These are phyloP conservation scores for Callinectes sapidus DNA, from an alignment of 2,888 invertebrate species.

Conservation along the genomic window DNA sequence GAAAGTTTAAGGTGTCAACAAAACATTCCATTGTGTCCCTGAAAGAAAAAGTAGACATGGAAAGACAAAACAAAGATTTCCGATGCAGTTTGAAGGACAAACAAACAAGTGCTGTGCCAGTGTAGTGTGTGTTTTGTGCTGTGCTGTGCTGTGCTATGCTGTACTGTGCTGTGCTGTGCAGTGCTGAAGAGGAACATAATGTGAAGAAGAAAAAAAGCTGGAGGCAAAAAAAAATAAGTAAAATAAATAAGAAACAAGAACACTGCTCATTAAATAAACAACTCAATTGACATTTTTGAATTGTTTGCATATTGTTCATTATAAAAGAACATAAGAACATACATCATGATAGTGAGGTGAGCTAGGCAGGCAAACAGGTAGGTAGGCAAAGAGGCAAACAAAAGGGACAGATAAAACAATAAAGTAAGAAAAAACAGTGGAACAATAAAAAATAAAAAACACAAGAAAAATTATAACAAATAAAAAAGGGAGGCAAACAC, in stretches of 20 bases:
- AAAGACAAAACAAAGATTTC: background rate
- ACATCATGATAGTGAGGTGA: background rate
- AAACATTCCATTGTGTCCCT: background rate
- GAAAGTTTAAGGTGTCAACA: background rate
- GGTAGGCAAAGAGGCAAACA: background rate
- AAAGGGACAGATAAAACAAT: background rate
- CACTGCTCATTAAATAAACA: background rate
- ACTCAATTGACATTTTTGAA: background rate
- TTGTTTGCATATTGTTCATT: background rate
- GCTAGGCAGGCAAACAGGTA: background rate
- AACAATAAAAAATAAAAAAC: no score
- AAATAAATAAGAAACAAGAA: no score
- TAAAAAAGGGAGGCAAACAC: background rate
- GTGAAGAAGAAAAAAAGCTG: background rate
- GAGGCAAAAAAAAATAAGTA: background rate
- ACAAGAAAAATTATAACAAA: no score
- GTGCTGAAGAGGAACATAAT: background rate
- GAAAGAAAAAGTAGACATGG: background rate
- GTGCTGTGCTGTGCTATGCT: no score
- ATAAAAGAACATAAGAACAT: background rate
- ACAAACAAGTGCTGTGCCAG: conserved; percentile 11
- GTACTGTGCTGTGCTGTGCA: no score
- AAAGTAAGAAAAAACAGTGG: background rate
- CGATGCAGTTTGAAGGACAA: background rate
- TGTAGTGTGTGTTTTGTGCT: background rate